A percentile compares a stretch with the other conserved stretches of the same genome.
phyloP scores from a whole-genome alignment of 2,113 vertebrate species.

The Microcebus lehilahytsara region DNA sequence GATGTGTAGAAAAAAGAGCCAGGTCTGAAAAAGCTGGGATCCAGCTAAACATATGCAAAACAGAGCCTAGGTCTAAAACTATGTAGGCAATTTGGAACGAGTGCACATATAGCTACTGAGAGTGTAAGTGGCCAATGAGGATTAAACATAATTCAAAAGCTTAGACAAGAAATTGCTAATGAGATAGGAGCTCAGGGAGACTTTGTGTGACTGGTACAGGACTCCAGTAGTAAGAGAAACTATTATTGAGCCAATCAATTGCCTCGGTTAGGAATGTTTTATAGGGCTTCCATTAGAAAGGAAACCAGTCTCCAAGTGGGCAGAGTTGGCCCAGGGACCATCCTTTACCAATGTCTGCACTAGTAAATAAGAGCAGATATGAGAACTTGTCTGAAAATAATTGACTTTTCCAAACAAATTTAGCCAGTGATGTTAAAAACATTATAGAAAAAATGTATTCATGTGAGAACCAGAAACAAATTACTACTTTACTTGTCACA shows the following conservation, averaged over 20 bases:
- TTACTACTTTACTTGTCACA: not conserved
- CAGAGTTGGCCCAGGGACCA: not conserved
- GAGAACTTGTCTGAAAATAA: not conserved
- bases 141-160: not conserved
- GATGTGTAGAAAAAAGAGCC: not conserved
- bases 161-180: not conserved
- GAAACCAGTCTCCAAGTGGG: not conserved
- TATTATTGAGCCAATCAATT: not conserved
- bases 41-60: not conserved
- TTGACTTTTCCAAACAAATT: not conserved
- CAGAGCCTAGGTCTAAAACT: not conserved
- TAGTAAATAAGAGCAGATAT: not conserved
- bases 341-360: not conserved
- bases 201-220: not conserved
- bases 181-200: not conserved
- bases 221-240: not conserved
- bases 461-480: not conserved
- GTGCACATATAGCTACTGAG: not conserved
- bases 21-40: not conserved
- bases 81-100: not conserved
- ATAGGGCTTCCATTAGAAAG: not conserved
- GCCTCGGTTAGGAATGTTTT: not conserved
- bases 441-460: not conserved
- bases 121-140: not conserved
- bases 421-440: not conserved